Base-by-base conservation (phyloP, 1,140 invertebrate species). In the Elymnias hypermnestra region DNA sequence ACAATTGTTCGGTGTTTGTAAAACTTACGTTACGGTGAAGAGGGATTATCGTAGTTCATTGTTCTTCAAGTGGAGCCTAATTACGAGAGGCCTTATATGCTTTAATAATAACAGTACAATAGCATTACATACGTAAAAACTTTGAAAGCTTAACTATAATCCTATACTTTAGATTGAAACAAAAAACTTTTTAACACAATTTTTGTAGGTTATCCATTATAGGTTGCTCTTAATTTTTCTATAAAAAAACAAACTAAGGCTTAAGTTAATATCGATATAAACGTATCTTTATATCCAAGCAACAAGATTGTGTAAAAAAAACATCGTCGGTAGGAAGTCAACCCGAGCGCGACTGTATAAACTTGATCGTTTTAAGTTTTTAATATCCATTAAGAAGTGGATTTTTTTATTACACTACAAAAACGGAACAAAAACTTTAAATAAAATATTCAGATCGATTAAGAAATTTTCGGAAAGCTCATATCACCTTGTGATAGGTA, bases 251-350 rank as follows among this genome's bases (percentile, higher is more conserved):
- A n/a, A n/a, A n/a, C n/a, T n/a, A n/a, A n/a, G 51, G 23, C 39
- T 50, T 59, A 47, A 47, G 19, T 51, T 51, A 41, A 25, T 26
- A 25, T 42, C 43, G 47, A 46, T 73, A 62, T 83, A 63, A 57
- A 73, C 62, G 47, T 53, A 54, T 53, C 81, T 55, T 79, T 75
- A 74, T 50, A 65, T 57, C 53, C 67, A 63, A 84, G 76, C 81
- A 83, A 84, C 81, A 83, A 81, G 81, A 84, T 83, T 83, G 76
- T 84, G 76, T 83, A 84, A 78, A 84, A 50, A 82, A 84, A 83
- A 84, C 81, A 82, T 73, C 74, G 73, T 72, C 81, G 81, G 78
- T 83, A 83, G 81, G 81, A 84, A 84, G 81, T 84, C 67, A 81
- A 79, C 67, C 64, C 53, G 57, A 74, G 49, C 41, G 60, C 60